These are phyloP conservation scores for Euclidia mi DNA, from an alignment of 2,888 invertebrate genomes.

Conservation along the genomic window DNA sequence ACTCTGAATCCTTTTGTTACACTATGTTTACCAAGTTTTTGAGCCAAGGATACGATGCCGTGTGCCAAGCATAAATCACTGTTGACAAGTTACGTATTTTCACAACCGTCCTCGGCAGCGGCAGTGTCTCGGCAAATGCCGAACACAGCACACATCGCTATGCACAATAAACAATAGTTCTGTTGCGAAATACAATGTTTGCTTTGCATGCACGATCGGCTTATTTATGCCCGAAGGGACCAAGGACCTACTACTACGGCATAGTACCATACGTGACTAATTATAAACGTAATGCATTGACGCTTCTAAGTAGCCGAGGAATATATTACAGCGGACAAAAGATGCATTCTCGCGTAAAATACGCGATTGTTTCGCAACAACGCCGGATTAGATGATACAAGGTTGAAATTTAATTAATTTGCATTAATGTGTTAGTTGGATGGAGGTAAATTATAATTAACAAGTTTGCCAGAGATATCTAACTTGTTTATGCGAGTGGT, in stretches of 20 bases:
- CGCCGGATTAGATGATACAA: slow-evolving; percentile 63
- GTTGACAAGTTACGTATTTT: slow-evolving; percentile 68
- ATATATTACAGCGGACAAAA: slow-evolving; percentile 60
- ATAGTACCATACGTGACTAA: slow-evolving; percentile 52
- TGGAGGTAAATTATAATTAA: slow-evolving; percentile 44
- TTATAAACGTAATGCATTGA: slow-evolving; percentile 48
- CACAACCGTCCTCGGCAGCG: slow-evolving; percentile 63
- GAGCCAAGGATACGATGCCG: slow-evolving; percentile 64
- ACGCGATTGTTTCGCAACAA: slow-evolving; percentile 63
- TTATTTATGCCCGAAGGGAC: slow-evolving; percentile 72
- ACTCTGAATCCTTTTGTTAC: slow-evolving; percentile 54
- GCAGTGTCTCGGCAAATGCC: slow-evolving; percentile 53
- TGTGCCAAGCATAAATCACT: slow-evolving; percentile 63
- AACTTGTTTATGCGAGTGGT: slow-evolving; percentile 19
- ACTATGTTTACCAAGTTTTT: slow-evolving; percentile 59
- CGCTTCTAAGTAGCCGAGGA: slow-evolving; percentile 39
- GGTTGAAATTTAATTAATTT: slow-evolving; percentile 69
- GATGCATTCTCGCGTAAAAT: slow-evolving; percentile 58
- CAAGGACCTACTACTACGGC: slow-evolving; percentile 59
- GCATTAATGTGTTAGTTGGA: slow-evolving; percentile 57
- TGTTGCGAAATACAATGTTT: slow-evolving; percentile 66
- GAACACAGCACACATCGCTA: slow-evolving; percentile 56
- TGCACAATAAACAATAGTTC: slow-evolving; percentile 76
- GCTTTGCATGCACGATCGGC: slow-evolving; percentile 68
- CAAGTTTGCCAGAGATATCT: slow-evolving; percentile 27